Conservation (phyloP, 2,797 vertebrate genomes). For the Malacoctenus gilli region DNA sequence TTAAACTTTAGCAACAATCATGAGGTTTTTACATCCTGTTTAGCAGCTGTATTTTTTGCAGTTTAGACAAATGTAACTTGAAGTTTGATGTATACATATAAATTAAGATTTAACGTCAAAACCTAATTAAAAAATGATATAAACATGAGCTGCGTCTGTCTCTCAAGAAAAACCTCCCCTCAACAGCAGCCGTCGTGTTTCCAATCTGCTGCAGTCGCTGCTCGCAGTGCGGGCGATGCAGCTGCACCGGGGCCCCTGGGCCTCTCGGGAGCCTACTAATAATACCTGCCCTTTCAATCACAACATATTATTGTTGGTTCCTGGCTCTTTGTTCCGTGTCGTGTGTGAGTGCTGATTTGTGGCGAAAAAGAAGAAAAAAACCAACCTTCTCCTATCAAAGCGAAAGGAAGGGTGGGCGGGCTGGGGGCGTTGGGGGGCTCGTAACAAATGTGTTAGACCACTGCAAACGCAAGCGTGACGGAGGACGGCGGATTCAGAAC, state of each 20-base stretch:
- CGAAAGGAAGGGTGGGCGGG: conserved; percentile 12
- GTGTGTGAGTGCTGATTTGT: conserved; percentile 43
- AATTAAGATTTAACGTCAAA: too few species aligned
- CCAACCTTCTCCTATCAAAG: conserved; percentile 35
- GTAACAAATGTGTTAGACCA: conserved; percentile 28
- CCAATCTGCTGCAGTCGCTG: conserved; percentile 49
- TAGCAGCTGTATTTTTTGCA: too few species aligned
- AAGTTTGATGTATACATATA: too few species aligned
- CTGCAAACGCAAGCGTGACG: conserved; percentile 25
- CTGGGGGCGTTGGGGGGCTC: conserved; percentile 47
- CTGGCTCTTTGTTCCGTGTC: conserved; percentile 40
- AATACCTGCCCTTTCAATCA: conserved; percentile 60
- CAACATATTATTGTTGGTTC: conserved; percentile 54
- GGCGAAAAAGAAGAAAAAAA: conserved; percentile 33
- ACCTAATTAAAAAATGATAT: too few species aligned
- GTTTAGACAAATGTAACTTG: too few species aligned
- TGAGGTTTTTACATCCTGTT: too few species aligned
- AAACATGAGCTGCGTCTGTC: conserved; percentile 1
- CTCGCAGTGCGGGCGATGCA: conserved; percentile 32
- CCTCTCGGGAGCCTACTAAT: conserved; percentile 58
- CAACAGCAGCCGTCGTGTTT: conserved; percentile 46
- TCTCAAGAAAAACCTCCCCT: conserved; percentile 10
- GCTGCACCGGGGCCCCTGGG: conserved; percentile 39
- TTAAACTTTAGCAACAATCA: too few species aligned
- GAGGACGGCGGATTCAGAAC: conserved; percentile 44